Base-by-base conservation (phyloP, 1,140 invertebrate species). In the Aphelinus certus region DNA sequence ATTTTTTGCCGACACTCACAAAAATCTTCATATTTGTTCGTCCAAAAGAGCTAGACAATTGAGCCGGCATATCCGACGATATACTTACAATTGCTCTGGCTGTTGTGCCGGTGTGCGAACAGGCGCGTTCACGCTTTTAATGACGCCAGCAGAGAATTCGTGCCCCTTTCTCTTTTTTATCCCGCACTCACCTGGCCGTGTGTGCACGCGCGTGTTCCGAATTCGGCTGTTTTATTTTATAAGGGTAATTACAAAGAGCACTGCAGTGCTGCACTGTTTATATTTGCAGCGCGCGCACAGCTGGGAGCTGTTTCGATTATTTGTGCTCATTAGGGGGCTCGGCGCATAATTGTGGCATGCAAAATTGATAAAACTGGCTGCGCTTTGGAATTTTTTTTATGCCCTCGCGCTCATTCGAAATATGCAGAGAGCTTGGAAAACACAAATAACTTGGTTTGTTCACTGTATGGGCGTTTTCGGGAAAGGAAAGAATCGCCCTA, bases 341-440 rank as follows among this genome's bases (percentile, higher is more conserved):
- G 62, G 63, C 64, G 58, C 65, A 58, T 69, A 75, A 75, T 75
- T 69, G 57, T 61, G 73, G 4, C 48, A 68, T 47, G 65, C 66
- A 62, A 75, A 75, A 75, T 69, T 75, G 66, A 75, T 69, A 69
- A 75, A 75, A 75, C 60, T 75, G 58, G n/a, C 42, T 53, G 60
- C 5, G 60, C 51, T 71, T 26, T 26, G 26, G 26, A 71, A 71
- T 63, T 71, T 61, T 71, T 61, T 71, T 63, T 63, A 51, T 71
- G n/a, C 42, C 9, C 43, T 9, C 48, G 60, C 9, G 49, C 42
- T 55, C 60, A 45, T 3, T 10, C 65, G n/a, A n/a, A 46, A 1
- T 6, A 2, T 7, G 56, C 7, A 7, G 9, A 2, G 5, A n/a
- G 9, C 53, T 57, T 42, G 69, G 9, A 47, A 53, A 63, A 71